A percentile compares a stretch with the other conserved stretches of the same genome.
Conservation (phyloP, 53 echinoderm and acorn worm species). For the Apostichopus leukothele region DNA sequence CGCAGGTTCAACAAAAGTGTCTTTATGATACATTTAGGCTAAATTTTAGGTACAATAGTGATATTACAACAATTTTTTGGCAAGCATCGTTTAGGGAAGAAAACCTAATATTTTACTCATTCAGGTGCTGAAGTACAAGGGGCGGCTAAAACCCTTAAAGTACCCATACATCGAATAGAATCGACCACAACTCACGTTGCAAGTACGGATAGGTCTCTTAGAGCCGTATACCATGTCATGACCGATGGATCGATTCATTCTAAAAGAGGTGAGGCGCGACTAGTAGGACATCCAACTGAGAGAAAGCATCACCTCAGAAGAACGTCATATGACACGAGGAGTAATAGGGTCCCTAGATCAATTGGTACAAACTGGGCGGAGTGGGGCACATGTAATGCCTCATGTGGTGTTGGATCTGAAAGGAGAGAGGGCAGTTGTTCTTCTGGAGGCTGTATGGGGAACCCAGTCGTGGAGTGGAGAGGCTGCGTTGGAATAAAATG, state of each 20-base stretch:
- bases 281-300: not conserved
- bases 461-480: constrained; percentile 3
- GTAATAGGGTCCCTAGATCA: not conserved
- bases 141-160: no score
- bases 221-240: not conserved
- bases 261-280: not conserved
- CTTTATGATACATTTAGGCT: no score
- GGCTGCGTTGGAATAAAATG: constrained; percentile 36
- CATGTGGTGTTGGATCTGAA: constrained; percentile 27
- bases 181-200: no score
- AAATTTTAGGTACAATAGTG: no score
- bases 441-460: not conserved
- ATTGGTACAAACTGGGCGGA: not conserved
- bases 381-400: constrained; percentile 20
- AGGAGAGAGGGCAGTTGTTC: constrained; percentile 10
- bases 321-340: not conserved
- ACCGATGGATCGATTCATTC: not conserved
- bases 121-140: no score
- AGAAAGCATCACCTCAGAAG: not conserved
- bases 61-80: no score
- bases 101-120: no score
- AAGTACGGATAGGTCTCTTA: no score
- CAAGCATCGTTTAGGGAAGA: no score
- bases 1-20: no score
- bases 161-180: no score